Evolutionary conservation across 2,888 invertebrate species (phyloP).

Genomic region (Synergus umbraculus): DNA sequence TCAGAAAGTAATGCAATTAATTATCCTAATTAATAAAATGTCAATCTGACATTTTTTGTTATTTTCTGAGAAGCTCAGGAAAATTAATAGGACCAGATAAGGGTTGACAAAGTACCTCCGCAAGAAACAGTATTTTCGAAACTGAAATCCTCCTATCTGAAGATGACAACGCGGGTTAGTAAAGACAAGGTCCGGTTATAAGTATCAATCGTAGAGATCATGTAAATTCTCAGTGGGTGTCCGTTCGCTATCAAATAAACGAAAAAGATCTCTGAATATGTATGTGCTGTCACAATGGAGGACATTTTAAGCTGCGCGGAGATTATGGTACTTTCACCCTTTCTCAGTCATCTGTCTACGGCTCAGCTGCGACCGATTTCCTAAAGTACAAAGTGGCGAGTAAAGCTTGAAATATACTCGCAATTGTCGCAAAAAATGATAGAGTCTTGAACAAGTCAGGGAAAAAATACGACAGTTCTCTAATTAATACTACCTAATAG

Average conservation of each 20-base stretch:
- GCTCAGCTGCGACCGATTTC: conserved; percentile 10
- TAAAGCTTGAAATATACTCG: conserved; percentile 23
- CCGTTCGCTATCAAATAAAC: conserved; percentile 24
- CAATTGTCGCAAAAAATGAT: neutral
- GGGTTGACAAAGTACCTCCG: too few relatives aligned
- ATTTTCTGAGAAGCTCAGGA: too few relatives aligned
- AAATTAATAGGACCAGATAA: too few relatives aligned
- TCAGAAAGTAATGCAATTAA: neutral
- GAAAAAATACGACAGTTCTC: too few relatives aligned
- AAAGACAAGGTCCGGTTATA: neutral
- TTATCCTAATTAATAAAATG: neutral
- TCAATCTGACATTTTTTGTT: too few relatives aligned
- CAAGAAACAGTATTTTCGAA: neutral
- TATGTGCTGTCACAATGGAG: conserved; percentile 17
- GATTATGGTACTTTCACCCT: conserved; percentile 20
- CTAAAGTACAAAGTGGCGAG: conserved; percentile 18
- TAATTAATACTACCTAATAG: too few relatives aligned
- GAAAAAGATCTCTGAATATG: neutral
- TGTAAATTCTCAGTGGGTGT: neutral
- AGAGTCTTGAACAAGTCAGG: too few relatives aligned
- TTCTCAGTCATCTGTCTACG: conserved; percentile 7
- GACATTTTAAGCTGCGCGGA: conserved; percentile 18
- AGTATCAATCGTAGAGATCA: neutral
- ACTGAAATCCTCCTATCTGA: neutral
- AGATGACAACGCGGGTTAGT: neutral